These are phyloP conservation scores for Pocota personata DNA, from an alignment of 2,888 invertebrate species.

Conservation along the genomic window DNA sequence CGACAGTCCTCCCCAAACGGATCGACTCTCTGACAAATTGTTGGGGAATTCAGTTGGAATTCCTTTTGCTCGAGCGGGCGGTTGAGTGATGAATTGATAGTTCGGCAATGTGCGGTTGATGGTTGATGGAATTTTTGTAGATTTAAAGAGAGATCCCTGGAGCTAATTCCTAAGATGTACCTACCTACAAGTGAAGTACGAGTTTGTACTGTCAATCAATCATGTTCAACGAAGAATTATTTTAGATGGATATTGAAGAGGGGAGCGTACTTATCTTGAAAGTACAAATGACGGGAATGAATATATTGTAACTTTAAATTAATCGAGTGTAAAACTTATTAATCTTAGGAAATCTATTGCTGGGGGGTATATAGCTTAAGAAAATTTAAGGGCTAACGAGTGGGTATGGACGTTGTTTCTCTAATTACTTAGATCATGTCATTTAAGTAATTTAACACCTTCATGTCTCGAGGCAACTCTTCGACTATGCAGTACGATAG, in stretches of 20 bases:
- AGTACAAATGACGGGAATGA: neutral
- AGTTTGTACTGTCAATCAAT: conserved; percentile 60
- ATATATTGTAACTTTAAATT: neutral
- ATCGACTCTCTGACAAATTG: conserved; percentile 67
- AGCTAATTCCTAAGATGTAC: conserved; percentile 40
- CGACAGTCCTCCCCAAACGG: conserved; percentile 8
- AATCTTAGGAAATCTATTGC: neutral
- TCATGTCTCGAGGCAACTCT: too few species aligned
- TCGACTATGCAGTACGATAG: too few species aligned
- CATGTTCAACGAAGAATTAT: conserved; percentile 36
- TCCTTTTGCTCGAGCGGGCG: conserved; percentile 15
- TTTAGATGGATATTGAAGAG: neutral
- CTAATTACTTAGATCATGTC: too few species aligned
- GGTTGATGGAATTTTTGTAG: conserved; percentile 26
- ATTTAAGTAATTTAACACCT: too few species aligned
- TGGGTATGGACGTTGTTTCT: too few species aligned
- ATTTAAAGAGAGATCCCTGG: conserved; percentile 4
- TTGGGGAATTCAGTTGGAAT: conserved; percentile 41
- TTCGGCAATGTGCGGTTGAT: neutral
- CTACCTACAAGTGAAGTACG: neutral
- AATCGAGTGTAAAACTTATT: neutral
- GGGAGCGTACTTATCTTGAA: neutral
- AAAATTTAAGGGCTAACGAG: too few species aligned
- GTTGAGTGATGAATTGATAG: conserved; percentile 58
- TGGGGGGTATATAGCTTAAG: neutral